These are phyloP conservation scores for Chlamydotis undulata DNA, from an alignment of 2,113 vertebrate genomes.

Conservation along the genomic window DNA sequence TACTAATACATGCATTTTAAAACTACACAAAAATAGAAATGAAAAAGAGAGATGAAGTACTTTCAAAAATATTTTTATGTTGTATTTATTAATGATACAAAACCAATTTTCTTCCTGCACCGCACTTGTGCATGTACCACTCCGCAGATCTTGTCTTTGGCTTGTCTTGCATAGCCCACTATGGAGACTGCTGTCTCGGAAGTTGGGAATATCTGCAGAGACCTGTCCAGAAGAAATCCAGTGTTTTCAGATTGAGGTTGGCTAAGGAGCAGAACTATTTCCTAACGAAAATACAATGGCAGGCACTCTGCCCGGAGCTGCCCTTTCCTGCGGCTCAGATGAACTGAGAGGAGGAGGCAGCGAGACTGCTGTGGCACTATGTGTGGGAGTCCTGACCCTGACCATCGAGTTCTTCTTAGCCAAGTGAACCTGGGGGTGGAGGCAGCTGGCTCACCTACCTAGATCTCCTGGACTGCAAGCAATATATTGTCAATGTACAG, in stretches of 20 bases:
- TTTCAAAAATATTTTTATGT: not conserved
- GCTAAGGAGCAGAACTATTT: not conserved
- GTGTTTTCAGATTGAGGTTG: not conserved
- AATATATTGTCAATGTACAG: not conserved
- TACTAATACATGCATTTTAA: not conserved
- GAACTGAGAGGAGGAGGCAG: not conserved
- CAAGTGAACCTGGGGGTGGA: not conserved
- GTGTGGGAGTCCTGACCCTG: not conserved
- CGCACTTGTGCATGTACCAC: not conserved
- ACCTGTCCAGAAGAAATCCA: not conserved
- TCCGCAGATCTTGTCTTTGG: not conserved
- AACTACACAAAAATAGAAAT: not conserved
- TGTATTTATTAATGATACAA: not conserved
- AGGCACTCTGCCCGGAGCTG: not conserved
- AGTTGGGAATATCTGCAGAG: not conserved
- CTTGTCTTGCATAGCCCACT: not conserved
- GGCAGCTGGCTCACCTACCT: accelerated
- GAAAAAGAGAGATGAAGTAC: not conserved
- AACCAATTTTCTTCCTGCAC: not conserved
- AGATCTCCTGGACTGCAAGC: not conserved
- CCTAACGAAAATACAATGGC: not conserved
- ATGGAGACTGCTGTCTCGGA: not conserved
- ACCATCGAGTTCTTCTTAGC: not conserved
- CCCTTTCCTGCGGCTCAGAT: not conserved
- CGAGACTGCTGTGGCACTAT: accelerated